Conservation (phyloP, 2,113 vertebrate genomes). For the Saimiri boliviensis region DNA sequence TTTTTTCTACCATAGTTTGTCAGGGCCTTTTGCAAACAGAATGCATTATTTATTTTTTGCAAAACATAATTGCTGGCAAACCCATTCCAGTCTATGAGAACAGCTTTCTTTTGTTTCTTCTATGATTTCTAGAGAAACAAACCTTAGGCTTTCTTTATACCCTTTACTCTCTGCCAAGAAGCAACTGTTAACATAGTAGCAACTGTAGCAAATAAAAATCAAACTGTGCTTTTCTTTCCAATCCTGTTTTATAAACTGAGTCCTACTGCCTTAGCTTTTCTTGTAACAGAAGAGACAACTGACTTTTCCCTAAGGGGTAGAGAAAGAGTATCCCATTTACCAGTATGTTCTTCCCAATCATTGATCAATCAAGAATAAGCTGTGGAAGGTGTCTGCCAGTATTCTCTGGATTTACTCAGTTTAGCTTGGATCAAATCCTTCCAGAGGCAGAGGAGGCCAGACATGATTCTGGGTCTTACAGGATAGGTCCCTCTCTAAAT, state of each 20-base stretch:
- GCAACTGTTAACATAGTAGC: slow-evolving; percentile 34
- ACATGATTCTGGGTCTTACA: neutral
- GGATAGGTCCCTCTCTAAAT: slow-evolving; percentile 23
- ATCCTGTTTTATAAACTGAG: slow-evolving; percentile 25
- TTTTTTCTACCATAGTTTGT: slow-evolving; percentile 59
- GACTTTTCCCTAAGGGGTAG: slow-evolving; percentile 30
- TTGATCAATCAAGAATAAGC: slow-evolving; percentile 50
- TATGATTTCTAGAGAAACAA: slow-evolving; percentile 70
- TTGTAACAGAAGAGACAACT: slow-evolving; percentile 18
- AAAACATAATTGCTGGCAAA: slow-evolving; percentile 71
- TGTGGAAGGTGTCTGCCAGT: slow-evolving; percentile 10
- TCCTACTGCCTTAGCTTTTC: neutral
- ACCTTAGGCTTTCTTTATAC: slow-evolving; percentile 37
- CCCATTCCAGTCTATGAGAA: slow-evolving; percentile 61
- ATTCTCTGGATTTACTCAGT: slow-evolving; percentile 40
- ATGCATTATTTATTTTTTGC: slow-evolving; percentile 76
- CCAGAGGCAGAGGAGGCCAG: neutral
- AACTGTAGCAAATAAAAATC: slow-evolving; percentile 28
- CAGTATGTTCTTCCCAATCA: slow-evolving; percentile 43
- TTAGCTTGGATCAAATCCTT: slow-evolving; percentile 48
- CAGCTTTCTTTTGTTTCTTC: slow-evolving; percentile 59
- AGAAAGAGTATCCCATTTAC: slow-evolving; percentile 18
- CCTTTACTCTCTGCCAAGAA: slow-evolving; percentile 43
- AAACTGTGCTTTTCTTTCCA: slow-evolving; percentile 21
- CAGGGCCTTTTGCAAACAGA: slow-evolving; percentile 66